Conservation (phyloP, 2,888 invertebrate species). For the Neoaliturus tenellus region DNA sequence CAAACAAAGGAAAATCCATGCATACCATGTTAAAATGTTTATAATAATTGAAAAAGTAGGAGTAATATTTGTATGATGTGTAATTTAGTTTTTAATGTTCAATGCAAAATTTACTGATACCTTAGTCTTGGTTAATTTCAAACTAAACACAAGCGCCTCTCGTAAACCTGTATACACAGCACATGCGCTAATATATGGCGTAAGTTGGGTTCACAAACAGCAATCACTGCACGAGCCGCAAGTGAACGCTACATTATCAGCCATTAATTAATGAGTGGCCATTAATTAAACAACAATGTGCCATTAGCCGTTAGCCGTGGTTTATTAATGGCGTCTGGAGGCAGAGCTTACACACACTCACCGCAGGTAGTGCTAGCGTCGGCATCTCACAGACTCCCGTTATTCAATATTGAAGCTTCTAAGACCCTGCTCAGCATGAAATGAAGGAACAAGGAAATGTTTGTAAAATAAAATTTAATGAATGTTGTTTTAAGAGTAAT, state of each 20-base stretch:
- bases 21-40: too few species aligned
- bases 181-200: background rate
- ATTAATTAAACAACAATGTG: constrained; percentile 59
- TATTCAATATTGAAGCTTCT: background rate
- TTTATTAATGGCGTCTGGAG: constrained; percentile 50
- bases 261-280: constrained; percentile 56
- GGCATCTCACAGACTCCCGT: background rate
- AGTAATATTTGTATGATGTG: too few species aligned
- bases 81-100: too few species aligned
- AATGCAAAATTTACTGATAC: too few species aligned
- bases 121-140: too few species aligned
- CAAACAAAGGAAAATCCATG: too few species aligned
- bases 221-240: constrained; percentile 13
- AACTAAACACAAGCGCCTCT: background rate
- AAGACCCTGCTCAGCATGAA: background rate
- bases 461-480: too few species aligned
- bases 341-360: background rate
- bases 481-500: too few species aligned
- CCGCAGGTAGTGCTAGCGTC: constrained; percentile 24
- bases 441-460: background rate
- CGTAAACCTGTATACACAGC: background rate
- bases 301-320: constrained; percentile 49
- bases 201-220: background rate
- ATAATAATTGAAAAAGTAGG: too few species aligned
- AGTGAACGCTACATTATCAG: constrained; percentile 37